Conservation (phyloP, 1,140 invertebrate species). For the Panagrolaimus sp. region DNA sequence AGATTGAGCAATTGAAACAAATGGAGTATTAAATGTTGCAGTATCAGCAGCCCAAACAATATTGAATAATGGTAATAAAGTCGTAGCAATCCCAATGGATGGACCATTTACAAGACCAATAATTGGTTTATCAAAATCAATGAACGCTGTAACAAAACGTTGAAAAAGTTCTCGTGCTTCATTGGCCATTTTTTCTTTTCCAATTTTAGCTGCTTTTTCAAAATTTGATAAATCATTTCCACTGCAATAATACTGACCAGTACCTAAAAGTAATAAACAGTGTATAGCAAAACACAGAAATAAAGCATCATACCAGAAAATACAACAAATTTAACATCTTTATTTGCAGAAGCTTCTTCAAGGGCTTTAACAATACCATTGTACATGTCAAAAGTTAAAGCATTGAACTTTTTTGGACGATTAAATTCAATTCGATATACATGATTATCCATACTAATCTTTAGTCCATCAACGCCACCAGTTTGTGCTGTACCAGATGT, state of each 20-base stretch:
- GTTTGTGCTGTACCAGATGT: no score
- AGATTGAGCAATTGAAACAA: constrained; percentile 71
- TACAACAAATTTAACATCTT: constrained; percentile 30
- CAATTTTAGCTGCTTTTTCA: constrained; percentile 50
- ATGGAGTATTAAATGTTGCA: constrained; percentile 79
- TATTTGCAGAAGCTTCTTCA: neutral
- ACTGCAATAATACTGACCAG: constrained; percentile 74
- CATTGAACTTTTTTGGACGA: constrained; percentile 41
- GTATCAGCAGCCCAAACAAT: constrained; percentile 74
- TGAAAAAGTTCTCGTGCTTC: constrained; percentile 59
- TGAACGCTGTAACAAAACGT: constrained; percentile 72
- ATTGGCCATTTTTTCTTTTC: constrained; percentile 59
- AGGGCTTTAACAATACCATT: constrained; percentile 11
- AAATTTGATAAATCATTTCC: constrained; percentile 74
- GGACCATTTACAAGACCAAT: constrained; percentile 84
- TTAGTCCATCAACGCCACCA: constrained; percentile 10
- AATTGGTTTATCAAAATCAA: constrained; percentile 80
- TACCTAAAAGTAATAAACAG: no score
- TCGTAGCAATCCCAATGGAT: constrained; percentile 81
- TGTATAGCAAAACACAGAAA: no score
- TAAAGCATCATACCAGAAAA: neutral
- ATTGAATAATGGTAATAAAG: constrained; percentile 77
- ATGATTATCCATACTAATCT: constrained; percentile 24
- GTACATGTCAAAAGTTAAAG: constrained; percentile 40
- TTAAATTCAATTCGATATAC: constrained; percentile 34